phyloP scores from a whole-genome alignment of 2,797 vertebrate species.

The Dendrocincla tyrannina region DNA sequence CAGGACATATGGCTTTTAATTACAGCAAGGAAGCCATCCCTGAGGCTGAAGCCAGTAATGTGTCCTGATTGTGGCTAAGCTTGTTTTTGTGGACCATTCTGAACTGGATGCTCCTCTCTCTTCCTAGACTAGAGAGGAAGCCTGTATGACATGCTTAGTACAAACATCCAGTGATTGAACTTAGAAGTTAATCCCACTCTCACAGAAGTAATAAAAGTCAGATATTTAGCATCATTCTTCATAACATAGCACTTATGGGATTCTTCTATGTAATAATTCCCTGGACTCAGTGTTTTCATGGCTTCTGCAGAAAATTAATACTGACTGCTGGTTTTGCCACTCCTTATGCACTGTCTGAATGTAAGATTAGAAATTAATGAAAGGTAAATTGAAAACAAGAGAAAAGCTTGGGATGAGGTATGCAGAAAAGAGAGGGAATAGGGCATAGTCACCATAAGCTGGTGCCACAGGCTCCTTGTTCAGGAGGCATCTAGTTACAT shows the following conservation, averaged over 20 bases:
- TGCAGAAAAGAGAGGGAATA: background rate
- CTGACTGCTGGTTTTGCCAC: background rate
- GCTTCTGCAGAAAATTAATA: background rate
- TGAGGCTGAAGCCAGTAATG: background rate
- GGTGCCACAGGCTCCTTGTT: background rate
- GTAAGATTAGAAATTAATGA: background rate
- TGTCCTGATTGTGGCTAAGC: background rate
- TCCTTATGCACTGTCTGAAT: background rate
- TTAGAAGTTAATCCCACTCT: background rate
- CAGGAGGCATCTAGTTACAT: background rate
- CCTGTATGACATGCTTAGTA: background rate
- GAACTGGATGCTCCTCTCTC: background rate
- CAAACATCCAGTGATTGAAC: background rate
- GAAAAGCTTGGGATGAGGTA: background rate
- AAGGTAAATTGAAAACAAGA: background rate
- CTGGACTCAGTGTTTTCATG: background rate
- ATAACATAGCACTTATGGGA: background rate
- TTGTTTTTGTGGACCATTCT: background rate
- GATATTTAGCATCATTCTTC: background rate
- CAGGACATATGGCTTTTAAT: background rate
- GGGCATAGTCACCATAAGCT: background rate
- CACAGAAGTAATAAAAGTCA: background rate
- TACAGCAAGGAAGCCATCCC: background rate
- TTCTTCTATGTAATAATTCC: background rate
- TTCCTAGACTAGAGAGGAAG: background rate